These are phyloP conservation scores for Drosophila greeni DNA, from an alignment of 2,888 invertebrate genomes.

Conservation along the genomic window DNA sequence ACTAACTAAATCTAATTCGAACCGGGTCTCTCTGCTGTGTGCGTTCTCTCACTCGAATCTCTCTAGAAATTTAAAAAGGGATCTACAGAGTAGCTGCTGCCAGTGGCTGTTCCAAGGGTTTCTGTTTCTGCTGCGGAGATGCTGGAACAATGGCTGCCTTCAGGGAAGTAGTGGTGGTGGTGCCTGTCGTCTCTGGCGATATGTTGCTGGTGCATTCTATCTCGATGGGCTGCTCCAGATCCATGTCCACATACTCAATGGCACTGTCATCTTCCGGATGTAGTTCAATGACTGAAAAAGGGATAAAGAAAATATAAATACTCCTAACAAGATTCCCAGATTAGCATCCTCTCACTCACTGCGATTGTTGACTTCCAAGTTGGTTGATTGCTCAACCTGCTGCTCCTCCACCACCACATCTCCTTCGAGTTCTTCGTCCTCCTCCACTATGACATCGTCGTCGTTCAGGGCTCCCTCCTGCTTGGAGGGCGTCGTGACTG, in stretches of 20 bases:
- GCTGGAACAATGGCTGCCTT: slow-evolving; percentile 45
- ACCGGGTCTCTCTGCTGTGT: slow-evolving; percentile 52
- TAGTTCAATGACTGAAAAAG: slow-evolving; percentile 57
- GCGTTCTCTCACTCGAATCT: slow-evolving; percentile 47
- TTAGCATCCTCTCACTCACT: slow-evolving; percentile 41
- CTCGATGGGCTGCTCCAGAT: slow-evolving; percentile 63
- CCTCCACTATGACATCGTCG: slow-evolving; percentile 68
- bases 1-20: slow-evolving; percentile 62
- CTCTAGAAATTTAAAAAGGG: slow-evolving; percentile 22
- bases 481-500: slow-evolving; percentile 43
- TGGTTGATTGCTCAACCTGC: slow-evolving; percentile 16
- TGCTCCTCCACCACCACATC: slow-evolving; percentile 16
- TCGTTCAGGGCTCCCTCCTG: slow-evolving; percentile 56
- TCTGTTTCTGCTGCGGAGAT: slow-evolving; percentile 21
- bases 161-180: slow-evolving; percentile 42
- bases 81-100: slow-evolving; percentile 25
- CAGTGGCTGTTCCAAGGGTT: slow-evolving; percentile 23
- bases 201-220: slow-evolving; percentile 57
- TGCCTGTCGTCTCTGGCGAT: slow-evolving; percentile 47
- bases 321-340: no score
- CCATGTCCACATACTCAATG: slow-evolving; percentile 69
- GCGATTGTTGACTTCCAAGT: slow-evolving; percentile 49
- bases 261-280: slow-evolving; percentile 55
- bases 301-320: not conserved
- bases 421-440: slow-evolving; percentile 31